Percentiles rank a stretch among this genome's conserved stretches.
These are phyloP conservation scores for Cydia splendana DNA, from an alignment of 1,140 invertebrate genomes.

Conservation along the genomic window DNA sequence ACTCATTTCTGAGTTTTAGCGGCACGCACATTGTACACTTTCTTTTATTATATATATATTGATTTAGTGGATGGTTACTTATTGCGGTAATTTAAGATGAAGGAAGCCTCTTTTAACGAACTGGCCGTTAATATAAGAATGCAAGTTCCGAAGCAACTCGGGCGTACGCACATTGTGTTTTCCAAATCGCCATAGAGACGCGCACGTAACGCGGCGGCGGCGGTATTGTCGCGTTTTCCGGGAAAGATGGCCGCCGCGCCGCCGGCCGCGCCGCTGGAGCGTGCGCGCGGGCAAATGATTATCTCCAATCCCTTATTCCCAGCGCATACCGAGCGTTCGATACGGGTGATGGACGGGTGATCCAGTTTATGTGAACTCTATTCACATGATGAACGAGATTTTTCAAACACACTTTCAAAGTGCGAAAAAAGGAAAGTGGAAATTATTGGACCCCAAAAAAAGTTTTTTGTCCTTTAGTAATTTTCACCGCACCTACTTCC, in stretches of 20 bases:
- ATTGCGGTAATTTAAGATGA: too few relatives aligned
- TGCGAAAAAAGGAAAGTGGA: too few relatives aligned
- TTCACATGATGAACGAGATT: background rate
- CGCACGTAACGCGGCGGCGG: conserved; percentile 21
- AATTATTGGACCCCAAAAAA: too few relatives aligned
- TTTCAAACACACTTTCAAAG: too few relatives aligned
- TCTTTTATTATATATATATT: too few relatives aligned
- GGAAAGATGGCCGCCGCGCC: conserved; percentile 26
- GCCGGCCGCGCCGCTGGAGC: conserved; percentile 13
- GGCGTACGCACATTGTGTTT: background rate
- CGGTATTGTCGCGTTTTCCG: conserved; percentile 24
- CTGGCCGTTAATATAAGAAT: background rate
- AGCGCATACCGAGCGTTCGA: background rate
- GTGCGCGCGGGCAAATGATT: conserved; percentile 15
- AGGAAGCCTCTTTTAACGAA: background rate
- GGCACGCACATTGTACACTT: too few relatives aligned
- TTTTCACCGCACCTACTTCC: too few relatives aligned
- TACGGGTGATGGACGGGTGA: background rate
- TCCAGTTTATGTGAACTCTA: background rate
- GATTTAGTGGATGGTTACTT: background rate
- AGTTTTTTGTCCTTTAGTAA: too few relatives aligned
- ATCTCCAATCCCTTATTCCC: background rate
- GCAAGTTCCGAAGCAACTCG: background rate
- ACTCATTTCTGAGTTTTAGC: too few relatives aligned
- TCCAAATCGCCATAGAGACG: background rate